These are phyloP conservation scores for Siniperca obscura DNA, from an alignment of 2,797 vertebrate species.

Conservation along the genomic window DNA sequence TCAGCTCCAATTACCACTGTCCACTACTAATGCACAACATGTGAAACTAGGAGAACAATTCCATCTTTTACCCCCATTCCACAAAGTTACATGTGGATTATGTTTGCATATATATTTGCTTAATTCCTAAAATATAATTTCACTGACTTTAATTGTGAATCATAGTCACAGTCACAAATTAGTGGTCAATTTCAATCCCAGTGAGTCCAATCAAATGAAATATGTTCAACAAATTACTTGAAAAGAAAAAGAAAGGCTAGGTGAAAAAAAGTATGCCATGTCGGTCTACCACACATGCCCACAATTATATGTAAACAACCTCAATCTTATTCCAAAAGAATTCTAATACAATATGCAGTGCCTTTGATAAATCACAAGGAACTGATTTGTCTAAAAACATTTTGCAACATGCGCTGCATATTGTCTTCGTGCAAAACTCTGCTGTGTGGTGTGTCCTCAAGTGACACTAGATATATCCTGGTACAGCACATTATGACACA, in stretches of 20 bases:
- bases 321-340: constrained; percentile 45
- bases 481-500: constrained; percentile 55
- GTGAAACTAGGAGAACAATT: constrained; percentile 76
- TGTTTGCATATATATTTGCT: constrained; percentile 62
- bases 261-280: constrained; percentile 10
- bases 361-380: constrained; percentile 38
- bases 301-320: constrained; percentile 51
- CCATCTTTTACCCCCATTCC: constrained; percentile 59
- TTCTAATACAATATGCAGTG: constrained; percentile 27
- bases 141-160: constrained; percentile 66
- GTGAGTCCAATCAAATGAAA: constrained; percentile 38
- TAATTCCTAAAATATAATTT: constrained; percentile 62
- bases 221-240: constrained; percentile 64
- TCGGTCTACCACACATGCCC: constrained; percentile 55
- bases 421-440: constrained; percentile 21
- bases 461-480: constrained; percentile 45
- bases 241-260: constrained; percentile 23
- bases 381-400: constrained; percentile 45
- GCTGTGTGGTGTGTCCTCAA: constrained; percentile 42
- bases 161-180: constrained; percentile 50
- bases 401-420: background rate
- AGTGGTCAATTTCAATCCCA: constrained; percentile 56
- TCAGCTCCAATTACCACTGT: constrained; percentile 81
- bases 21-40: constrained; percentile 80
- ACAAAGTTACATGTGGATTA: constrained; percentile 64